phyloP scores from a whole-genome alignment of 2,888 invertebrate genomes.

The Cerastoderma edule region DNA sequence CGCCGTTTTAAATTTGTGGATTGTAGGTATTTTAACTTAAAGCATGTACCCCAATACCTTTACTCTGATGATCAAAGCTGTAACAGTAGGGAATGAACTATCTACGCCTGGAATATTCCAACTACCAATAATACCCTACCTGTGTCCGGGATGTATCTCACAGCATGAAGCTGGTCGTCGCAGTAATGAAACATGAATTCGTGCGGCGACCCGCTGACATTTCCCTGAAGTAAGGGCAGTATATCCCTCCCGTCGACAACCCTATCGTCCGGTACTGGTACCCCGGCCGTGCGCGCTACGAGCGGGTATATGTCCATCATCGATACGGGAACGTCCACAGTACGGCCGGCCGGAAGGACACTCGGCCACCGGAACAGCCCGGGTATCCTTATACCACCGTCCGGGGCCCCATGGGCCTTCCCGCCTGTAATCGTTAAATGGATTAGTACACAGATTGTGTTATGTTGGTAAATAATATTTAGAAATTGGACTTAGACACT shows the following conservation, averaged over 20 bases:
- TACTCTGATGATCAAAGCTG: too few relatives aligned
- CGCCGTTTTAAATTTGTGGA: too few relatives aligned
- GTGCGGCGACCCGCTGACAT: slow-evolving; percentile 68
- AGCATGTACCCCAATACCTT: too few relatives aligned
- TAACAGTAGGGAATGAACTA: too few relatives aligned
- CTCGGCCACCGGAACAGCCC: slow-evolving; percentile 79
- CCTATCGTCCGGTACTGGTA: slow-evolving; percentile 69
- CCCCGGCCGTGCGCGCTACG: slow-evolving; percentile 71
- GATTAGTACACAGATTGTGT: too few relatives aligned
- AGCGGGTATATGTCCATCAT: slow-evolving; percentile 83
- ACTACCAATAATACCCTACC: too few relatives aligned
- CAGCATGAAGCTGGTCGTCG: slow-evolving; percentile 75
- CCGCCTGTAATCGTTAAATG: slow-evolving; percentile 79
- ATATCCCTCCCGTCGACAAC: slow-evolving; percentile 81
- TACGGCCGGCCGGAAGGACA: slow-evolving; percentile 66
- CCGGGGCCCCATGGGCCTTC: slow-evolving; percentile 80
- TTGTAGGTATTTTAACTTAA: too few relatives aligned
- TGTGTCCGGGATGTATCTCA: slow-evolving; percentile 70
- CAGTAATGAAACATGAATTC: slow-evolving; percentile 83
- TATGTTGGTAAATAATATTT: too few relatives aligned
- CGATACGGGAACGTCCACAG: slow-evolving; percentile 75
- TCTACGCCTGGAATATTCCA: too few relatives aligned
- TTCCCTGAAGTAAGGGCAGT: slow-evolving; percentile 74
- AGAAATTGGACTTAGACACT: too few relatives aligned
- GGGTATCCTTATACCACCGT: slow-evolving; percentile 84